Conservation (phyloP, 2,888 invertebrate genomes). For the Rotaria socialis region DNA sequence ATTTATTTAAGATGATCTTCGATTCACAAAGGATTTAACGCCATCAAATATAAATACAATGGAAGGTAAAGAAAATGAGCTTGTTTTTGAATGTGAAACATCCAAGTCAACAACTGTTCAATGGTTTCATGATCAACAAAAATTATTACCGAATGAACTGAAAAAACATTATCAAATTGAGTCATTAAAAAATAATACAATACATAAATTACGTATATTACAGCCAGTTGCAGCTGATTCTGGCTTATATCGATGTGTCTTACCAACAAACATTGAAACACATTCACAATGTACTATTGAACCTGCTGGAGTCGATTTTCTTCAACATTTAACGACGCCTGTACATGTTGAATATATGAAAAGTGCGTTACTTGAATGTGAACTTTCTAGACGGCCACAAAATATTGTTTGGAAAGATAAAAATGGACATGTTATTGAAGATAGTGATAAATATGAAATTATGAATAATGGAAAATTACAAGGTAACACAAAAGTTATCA, state of each 20-base stretch:
- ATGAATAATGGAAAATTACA: constrained; percentile 37
- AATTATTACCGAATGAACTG: not conserved
- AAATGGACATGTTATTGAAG: constrained; percentile 21
- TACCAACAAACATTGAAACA: constrained; percentile 20
- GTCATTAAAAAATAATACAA: not conserved
- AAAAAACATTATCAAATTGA: constrained; percentile 36
- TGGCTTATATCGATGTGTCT: constrained; percentile 16
- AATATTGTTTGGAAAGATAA: constrained; percentile 12
- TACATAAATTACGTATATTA: not conserved
- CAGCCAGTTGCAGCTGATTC: constrained; percentile 1
- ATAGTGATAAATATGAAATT: constrained; percentile 11
- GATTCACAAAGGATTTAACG: constrained; percentile 1
- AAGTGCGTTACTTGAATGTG: constrained; percentile 14
- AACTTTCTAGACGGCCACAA: not conserved
- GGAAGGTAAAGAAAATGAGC: constrained; percentile 6
- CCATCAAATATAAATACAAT: not conserved
- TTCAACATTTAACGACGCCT: constrained; percentile 17
- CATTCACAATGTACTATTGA: constrained; percentile 10
- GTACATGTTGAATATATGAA: constrained; percentile 8
- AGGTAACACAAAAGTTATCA: not conserved
- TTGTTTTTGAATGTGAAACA: constrained; percentile 15
- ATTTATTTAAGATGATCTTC: not conserved
- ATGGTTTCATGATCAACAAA: constrained; percentile 27
- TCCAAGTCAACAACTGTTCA: not conserved
- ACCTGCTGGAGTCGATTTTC: constrained; percentile 24